A percentile compares a stretch with the other conserved stretches of the same genome.
These are phyloP conservation scores for Napeogenes sylphis DNA, from an alignment of 2,888 invertebrate species.

Conservation along the genomic window DNA sequence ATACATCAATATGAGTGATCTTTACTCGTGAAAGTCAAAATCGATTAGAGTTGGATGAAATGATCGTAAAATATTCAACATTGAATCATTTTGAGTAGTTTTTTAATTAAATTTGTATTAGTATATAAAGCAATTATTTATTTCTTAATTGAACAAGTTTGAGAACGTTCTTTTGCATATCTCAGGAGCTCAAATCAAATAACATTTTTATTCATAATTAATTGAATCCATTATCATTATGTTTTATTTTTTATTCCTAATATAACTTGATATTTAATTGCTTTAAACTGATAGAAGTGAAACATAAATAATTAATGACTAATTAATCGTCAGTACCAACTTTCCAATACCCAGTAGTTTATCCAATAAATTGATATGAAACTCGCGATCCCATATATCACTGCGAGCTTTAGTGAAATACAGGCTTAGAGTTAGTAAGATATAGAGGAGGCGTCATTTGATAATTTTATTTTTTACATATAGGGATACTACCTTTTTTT, in stretches of 20 bases:
- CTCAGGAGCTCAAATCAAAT: too few relatives aligned
- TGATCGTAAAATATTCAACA: constrained; percentile 26
- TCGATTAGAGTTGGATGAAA: constrained; percentile 39
- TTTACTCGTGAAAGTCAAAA: constrained; percentile 47
- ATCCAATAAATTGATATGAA: constrained; percentile 52
- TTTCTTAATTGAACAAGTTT: too few relatives aligned
- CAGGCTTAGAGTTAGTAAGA: constrained; percentile 31
- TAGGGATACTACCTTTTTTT: too few relatives aligned
- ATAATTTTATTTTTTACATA: neutral
- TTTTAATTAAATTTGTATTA: constrained; percentile 11
- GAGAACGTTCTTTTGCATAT: too few relatives aligned
- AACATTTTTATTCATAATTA: too few relatives aligned
- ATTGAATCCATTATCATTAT: too few relatives aligned
- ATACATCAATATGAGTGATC: constrained; percentile 42
- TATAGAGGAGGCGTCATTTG: constrained; percentile 23
- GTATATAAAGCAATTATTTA: too few relatives aligned
- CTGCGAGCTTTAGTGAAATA: constrained; percentile 40
- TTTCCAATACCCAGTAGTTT: constrained; percentile 49
- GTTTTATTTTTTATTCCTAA: too few relatives aligned
- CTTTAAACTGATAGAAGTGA: neutral
- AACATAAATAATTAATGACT: constrained; percentile 23
- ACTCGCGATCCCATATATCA: constrained; percentile 49
- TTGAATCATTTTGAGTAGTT: constrained; percentile 17
- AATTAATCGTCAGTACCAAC: constrained; percentile 29
- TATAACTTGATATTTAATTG: neutral